Percentiles rank a stretch among this genome's conserved stretches.
Conservation (phyloP, 1,140 invertebrate genomes). For the Marisa cornuarietis region DNA sequence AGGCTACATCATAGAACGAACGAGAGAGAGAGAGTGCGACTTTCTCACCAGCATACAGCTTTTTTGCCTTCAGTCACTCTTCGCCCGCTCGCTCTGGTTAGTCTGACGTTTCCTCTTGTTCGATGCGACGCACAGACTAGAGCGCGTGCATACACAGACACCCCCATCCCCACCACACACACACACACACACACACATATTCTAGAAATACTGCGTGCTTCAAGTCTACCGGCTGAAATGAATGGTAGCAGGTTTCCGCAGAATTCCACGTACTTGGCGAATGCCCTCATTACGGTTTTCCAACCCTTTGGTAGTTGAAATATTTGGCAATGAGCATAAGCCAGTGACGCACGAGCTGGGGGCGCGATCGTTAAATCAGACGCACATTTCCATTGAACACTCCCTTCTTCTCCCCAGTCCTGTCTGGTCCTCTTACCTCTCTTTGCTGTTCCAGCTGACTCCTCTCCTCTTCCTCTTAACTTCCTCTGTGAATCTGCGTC, state of each 20-base stretch:
- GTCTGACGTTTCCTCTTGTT: not conserved
- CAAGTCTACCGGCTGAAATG: too few species aligned
- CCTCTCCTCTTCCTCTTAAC: not conserved
- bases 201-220: not conserved
- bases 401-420: not conserved
- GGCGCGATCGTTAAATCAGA: not conserved
- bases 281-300: not conserved
- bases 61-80: too few species aligned
- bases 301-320: not conserved
- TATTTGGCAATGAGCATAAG: not conserved
- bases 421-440: not conserved
- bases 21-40: too few species aligned
- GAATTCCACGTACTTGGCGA: too few species aligned
- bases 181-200: conserved; percentile 10
- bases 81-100: too few species aligned
- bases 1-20: too few species aligned
- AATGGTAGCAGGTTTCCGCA: too few species aligned
- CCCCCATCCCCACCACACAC: not conserved
- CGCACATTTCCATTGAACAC: not conserved
- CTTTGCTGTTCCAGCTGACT: not conserved
- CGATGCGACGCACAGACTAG: not conserved
- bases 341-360: not conserved
- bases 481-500: too few species aligned
- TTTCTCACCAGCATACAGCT: too few species aligned
- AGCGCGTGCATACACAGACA: too few species aligned